Conservation (phyloP, 2,888 invertebrate genomes). For the Rhingia rostrata region DNA sequence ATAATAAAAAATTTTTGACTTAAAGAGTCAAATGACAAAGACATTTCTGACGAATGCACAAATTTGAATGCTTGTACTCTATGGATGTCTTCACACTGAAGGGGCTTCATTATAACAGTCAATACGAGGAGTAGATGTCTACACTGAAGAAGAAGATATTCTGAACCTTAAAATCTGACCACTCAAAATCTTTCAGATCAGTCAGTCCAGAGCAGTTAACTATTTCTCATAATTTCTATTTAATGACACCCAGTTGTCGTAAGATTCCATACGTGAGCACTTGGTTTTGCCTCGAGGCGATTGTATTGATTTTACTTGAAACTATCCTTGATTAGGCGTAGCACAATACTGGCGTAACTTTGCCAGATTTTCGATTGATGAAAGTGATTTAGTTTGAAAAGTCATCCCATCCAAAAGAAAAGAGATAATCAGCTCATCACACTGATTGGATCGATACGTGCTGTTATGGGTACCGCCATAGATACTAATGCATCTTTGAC, state of each 20-base stretch:
- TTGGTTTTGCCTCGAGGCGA: background rate
- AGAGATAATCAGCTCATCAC: constrained; percentile 74
- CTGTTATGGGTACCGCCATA: background rate
- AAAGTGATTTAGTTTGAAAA: background rate
- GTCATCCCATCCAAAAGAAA: background rate
- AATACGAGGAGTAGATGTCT: background rate
- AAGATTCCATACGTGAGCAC: background rate
- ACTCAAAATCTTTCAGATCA: no score
- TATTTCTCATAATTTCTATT: no score
- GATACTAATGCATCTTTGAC: constrained; percentile 80
- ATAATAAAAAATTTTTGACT: background rate
- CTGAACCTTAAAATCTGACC: no score
- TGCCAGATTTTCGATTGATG: background rate
- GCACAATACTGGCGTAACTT: constrained; percentile 4
- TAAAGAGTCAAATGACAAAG: constrained; percentile 5
- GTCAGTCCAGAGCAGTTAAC: no score
- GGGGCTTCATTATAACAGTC: background rate
- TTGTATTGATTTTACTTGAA: constrained; percentile 51
- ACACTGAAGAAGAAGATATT: background rate
- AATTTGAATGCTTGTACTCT: background rate
- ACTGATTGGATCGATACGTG: constrained; percentile 72
- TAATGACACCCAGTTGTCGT: background rate
- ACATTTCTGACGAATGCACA: constrained; percentile 2
- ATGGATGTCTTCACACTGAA: no score
- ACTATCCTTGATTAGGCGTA: constrained; percentile 4